A percentile compares a stretch with the other conserved stretches of the same genome.
phyloP scores from a whole-genome alignment of 2,797 vertebrate species.

The Darevskia mixta region DNA sequence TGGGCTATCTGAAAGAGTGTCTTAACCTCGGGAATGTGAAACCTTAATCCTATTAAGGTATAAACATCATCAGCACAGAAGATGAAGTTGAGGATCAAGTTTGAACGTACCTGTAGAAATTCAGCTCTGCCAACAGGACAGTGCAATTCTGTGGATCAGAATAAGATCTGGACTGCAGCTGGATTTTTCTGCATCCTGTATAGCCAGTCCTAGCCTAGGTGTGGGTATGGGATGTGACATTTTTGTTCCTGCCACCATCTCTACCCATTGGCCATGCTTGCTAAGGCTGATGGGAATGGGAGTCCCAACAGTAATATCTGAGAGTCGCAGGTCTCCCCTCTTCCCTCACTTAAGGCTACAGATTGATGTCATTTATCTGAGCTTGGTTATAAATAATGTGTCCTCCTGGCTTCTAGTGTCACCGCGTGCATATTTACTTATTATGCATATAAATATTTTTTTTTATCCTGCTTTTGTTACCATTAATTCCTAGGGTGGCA shows the following conservation, averaged over 20 bases:
- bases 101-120: background rate
- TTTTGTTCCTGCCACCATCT: background rate
- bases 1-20: background rate
- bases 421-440: background rate
- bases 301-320: background rate
- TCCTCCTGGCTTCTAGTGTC: background rate
- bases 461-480: background rate
- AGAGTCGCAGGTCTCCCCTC: background rate
- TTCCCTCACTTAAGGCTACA: background rate
- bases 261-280: too few relatives aligned
- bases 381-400: background rate
- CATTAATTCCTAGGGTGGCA: background rate
- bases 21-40: background rate
- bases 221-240: background rate
- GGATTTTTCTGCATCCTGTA: background rate
- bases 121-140: background rate
- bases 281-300: background rate
- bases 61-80: background rate
- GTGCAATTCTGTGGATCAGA: background rate
- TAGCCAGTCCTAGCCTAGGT: background rate
- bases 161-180: background rate
- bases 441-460: background rate
- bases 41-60: background rate
- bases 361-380: background rate
- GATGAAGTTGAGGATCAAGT: background rate